A percentile compares a stretch with the other conserved stretches of the same genome.
phyloP scores from a whole-genome alignment of 1,140 invertebrate species.

The Philopotamus ludificatus region DNA sequence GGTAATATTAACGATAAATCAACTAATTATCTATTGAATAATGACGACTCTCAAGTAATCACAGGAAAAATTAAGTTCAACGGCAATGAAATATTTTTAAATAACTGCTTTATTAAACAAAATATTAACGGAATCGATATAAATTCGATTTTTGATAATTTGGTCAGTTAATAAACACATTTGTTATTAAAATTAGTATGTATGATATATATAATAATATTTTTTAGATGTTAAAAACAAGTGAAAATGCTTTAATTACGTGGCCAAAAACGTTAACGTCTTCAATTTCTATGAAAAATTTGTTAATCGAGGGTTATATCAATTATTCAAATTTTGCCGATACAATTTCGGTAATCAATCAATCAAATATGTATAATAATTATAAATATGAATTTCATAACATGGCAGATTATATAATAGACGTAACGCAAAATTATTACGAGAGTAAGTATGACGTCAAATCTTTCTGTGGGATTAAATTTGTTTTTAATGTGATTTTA shows the following conservation, averaged over 20 bases:
- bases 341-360: background rate
- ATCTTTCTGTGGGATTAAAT: too few relatives aligned
- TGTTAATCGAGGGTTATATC: background rate
- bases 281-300: background rate
- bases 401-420: background rate
- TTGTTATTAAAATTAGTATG: too few relatives aligned
- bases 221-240: conserved; percentile 9
- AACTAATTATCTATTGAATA: conserved; percentile 13
- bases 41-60: conserved; percentile 23
- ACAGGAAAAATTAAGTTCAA: conserved; percentile 22
- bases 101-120: background rate
- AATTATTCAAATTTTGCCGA: conserved; percentile 7
- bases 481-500: background rate
- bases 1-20: conserved; percentile 26
- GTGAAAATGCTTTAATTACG: background rate
- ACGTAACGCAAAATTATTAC: conserved; percentile 11
- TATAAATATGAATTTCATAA: conserved; percentile 9
- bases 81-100: conserved; percentile 16
- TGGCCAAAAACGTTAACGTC: background rate
- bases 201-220: too few relatives aligned
- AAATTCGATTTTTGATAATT: conserved; percentile 14
- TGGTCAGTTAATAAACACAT: too few relatives aligned
- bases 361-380: background rate
- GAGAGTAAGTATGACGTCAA: conserved; percentile 5
- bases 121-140: conserved; percentile 24